Evolutionary conservation across 1,140 invertebrate genomes (phyloP), one percentile per base, ranked within the genome.

Genomic region (Listronotus oregonensis): DNA sequence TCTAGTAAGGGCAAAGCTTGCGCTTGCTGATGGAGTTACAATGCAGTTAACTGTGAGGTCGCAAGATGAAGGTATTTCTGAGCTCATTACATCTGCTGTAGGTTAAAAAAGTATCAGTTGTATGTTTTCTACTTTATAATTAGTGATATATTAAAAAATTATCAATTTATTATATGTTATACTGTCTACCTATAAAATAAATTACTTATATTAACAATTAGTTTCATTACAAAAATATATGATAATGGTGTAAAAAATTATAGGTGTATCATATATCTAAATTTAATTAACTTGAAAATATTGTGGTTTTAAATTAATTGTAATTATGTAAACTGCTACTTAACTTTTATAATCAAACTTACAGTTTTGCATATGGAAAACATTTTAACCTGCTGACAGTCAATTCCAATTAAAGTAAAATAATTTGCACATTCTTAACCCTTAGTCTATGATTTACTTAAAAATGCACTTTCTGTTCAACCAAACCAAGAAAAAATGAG

Each of bases 11-110:
- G 91, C 94, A 8, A 91, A 94, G 76, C 76, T 98, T 46, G 91
- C 90, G 0, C 77, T 94, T n/a, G 84, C 83, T 12, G 87, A 85
- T 37, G 90, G 89, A 18, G 94, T 90, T 0, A 90, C 88, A 0
- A 88, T 91, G 85, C 85, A 90, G 68, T 80, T 90, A 67, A 83
- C 84, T 1, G 85, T 89, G 21, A 77, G 87, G 50, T 88, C 88
- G 42, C 82, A 81, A 17, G 82, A 89, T 71, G 83, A 87, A 70
- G 84, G 90, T 65, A 81, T 86, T 81, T 91, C 93, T 5, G 93
- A 97, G 79, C 84, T 98, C 6, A 88, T 98, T 63, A 86, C 92
- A 55, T 89, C 91, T 10, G 88, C 92, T 47, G 89, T 96, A 66
- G 93, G 91, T 77, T 95, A 91, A 86, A 39, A 52, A 27, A 47